Conservation (phyloP, 2,113 vertebrate species). For the Caloenas nicobarica region DNA sequence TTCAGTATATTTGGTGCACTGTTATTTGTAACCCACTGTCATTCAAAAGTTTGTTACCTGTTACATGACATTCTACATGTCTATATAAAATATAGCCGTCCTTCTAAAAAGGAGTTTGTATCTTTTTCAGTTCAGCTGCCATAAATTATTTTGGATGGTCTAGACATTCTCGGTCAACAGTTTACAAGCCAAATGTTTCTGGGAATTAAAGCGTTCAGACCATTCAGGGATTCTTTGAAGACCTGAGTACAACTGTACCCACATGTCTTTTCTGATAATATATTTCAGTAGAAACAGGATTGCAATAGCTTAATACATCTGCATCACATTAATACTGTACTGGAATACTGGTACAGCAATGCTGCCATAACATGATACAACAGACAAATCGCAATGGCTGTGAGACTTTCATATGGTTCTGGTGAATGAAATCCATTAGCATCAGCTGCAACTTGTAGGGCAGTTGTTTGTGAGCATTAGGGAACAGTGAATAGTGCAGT, state of each 20-base stretch:
- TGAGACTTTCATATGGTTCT: conserved; percentile 13
- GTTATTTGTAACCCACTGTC: not conserved
- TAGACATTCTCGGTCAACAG: conserved; percentile 29
- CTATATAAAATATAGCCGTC: not conserved
- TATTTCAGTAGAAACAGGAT: conserved; percentile 19
- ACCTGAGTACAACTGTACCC: not conserved
- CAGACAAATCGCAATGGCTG: not conserved
- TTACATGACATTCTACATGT: not conserved
- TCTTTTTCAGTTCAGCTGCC: not conserved
- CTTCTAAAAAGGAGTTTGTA: not conserved
- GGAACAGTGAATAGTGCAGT: not conserved
- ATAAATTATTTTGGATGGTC: conserved; percentile 22
- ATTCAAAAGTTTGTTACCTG: not conserved
- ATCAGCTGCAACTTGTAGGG: conserved; percentile 11
- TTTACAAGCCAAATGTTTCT: conserved; percentile 37
- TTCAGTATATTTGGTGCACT: not conserved
- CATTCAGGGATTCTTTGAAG: conserved; percentile 38
- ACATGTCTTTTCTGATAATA: conserved; percentile 14
- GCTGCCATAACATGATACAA: conserved; percentile 6
- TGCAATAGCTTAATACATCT: conserved; percentile 55
- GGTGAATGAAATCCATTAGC: conserved; percentile 16
- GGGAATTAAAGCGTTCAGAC: conserved; percentile 14
- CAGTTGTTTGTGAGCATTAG: not conserved
- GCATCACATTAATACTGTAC: conserved; percentile 31
- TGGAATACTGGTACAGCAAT: not conserved